Percentiles rank a stretch among this genome's conserved stretches.
phyloP scores from a whole-genome alignment of 2,113 vertebrate genomes.

The Platysternon megacephalum region DNA sequence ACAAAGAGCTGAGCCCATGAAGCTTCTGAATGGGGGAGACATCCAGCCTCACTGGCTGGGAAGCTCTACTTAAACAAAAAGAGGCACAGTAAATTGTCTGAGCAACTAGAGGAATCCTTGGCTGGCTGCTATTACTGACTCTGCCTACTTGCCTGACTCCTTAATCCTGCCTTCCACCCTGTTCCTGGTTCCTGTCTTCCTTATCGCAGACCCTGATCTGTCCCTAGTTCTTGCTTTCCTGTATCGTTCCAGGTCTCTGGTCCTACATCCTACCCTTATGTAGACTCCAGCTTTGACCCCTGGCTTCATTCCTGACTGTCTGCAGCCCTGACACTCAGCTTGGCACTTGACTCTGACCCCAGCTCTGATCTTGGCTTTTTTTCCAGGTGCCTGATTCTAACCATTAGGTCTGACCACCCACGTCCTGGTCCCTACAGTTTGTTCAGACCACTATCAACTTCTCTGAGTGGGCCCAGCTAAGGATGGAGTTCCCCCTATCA shows the following conservation, averaged over 20 bases:
- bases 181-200: not conserved
- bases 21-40: not conserved
- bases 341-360: not conserved
- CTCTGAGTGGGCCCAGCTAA: not conserved
- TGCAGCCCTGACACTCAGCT: not conserved
- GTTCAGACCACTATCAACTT: not conserved
- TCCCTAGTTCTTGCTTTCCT: not conserved
- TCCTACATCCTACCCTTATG: not conserved
- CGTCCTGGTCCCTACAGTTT: not conserved
- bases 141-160: not conserved
- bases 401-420: not conserved
- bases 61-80: not conserved
- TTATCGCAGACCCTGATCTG: not conserved
- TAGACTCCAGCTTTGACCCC: not conserved
- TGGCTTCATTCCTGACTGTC: not conserved
- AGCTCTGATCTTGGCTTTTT: not conserved
- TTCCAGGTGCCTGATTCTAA: not conserved
- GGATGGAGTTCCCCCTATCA: not conserved
- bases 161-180: not conserved
- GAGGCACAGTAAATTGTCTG: not conserved
- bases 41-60: not conserved
- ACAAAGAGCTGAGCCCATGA: not conserved
- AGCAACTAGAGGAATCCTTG: not conserved
- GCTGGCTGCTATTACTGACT: not conserved
- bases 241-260: not conserved